phyloP scores from a whole-genome alignment of 2,888 invertebrate species.

The Schizaphis graminum region DNA sequence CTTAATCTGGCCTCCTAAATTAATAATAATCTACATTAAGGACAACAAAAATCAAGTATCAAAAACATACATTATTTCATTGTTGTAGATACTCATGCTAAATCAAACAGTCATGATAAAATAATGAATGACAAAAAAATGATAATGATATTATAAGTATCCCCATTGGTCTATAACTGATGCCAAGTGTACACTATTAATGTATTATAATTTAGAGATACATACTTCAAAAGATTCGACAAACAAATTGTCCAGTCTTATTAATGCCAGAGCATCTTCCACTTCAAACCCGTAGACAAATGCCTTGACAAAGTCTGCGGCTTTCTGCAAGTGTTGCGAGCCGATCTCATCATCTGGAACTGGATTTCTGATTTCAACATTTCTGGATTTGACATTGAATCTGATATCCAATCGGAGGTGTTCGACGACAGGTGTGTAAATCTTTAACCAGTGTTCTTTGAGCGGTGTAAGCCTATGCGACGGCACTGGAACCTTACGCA shows the following conservation, averaged over 20 bases:
- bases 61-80: no score
- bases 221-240: conserved; percentile 94
- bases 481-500: conserved; percentile 89
- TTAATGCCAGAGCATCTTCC: conserved; percentile 93
- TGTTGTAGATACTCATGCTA: background rate
- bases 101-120: background rate
- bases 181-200: background rate
- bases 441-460: conserved; percentile 97
- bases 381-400: conserved; percentile 91
- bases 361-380: conserved; percentile 86
- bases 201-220: background rate
- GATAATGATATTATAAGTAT: background rate
- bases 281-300: conserved; percentile 97
- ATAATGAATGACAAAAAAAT: background rate
- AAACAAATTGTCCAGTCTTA: conserved; percentile 96
- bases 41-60: no score
- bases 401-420: conserved; percentile 93
- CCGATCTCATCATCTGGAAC: conserved; percentile 86
- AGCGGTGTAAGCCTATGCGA: conserved; percentile 93
- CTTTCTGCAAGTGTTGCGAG: conserved; percentile 87
- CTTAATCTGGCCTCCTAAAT: no score
- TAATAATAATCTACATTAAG: no score
- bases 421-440: conserved; percentile 96
- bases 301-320: conserved; percentile 98
- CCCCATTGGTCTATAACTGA: background rate